A percentile compares a stretch with the other conserved stretches of the same genome.
phyloP scores from a whole-genome alignment of 2,888 invertebrate species.

The Drosophila recens region DNA sequence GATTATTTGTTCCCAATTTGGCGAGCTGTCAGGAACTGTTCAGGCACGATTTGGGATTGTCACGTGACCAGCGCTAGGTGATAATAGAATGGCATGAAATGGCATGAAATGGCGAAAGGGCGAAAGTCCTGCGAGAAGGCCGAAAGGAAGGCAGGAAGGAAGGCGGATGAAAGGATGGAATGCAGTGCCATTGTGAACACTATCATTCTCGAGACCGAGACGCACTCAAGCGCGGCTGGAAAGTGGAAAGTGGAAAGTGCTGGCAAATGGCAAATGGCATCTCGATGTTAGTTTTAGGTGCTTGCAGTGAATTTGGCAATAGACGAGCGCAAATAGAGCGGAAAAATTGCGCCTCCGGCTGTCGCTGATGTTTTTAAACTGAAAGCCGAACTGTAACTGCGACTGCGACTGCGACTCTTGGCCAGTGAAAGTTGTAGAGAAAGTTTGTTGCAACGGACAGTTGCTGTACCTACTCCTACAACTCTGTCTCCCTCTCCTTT shows the following conservation, averaged over 20 bases:
- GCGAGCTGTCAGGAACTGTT: not conserved
- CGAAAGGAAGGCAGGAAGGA: not conserved
- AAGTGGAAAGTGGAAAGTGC: constrained; percentile 54
- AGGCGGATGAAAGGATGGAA: constrained; percentile 8
- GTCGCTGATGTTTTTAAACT: constrained; percentile 17
- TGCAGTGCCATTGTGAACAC: constrained; percentile 43
- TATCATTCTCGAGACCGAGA: constrained; percentile 50
- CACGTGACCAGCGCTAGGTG: constrained; percentile 66
- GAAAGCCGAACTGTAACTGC: constrained; percentile 18
- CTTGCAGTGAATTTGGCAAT: constrained; percentile 75
- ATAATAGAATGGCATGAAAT: constrained; percentile 36
- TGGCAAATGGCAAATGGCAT: constrained; percentile 70
- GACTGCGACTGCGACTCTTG: constrained; percentile 10
- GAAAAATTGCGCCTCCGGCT: constrained; percentile 71
- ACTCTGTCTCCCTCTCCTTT: not conserved
- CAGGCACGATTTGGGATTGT: constrained; percentile 20
- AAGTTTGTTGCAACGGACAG: constrained; percentile 57
- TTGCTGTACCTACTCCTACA: not conserved
- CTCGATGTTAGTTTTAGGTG: constrained; percentile 68
- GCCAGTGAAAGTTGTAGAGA: constrained; percentile 67
- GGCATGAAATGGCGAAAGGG: constrained; percentile 1
- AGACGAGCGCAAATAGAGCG: constrained; percentile 75
- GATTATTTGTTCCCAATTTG: too few relatives aligned
- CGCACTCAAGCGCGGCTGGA: constrained; percentile 57
- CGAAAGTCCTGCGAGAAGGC: constrained; percentile 20